Evolutionary conservation across 2,113 vertebrate species (phyloP).

Genomic region (Neodon shergylaensis): DNA sequence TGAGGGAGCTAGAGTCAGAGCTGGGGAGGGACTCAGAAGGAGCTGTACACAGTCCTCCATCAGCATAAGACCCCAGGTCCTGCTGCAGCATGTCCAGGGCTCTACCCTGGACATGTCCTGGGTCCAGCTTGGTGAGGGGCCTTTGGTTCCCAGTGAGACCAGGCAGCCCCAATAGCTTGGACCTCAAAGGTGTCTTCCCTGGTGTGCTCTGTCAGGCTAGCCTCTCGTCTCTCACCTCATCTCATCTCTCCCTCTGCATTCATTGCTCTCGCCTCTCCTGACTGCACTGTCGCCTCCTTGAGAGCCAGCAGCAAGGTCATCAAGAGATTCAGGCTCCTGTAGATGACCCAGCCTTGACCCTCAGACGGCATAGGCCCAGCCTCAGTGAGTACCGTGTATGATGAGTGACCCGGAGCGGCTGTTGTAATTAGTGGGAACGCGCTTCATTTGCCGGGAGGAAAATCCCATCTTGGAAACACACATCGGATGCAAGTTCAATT

Average conservation of each 20-base stretch:
- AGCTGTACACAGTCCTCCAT: not conserved
- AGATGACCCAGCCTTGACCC: not conserved
- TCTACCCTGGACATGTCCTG: too few species aligned
- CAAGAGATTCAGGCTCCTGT: not conserved
- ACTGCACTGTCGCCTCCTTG: not conserved
- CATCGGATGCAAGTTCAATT: conserved; percentile 53
- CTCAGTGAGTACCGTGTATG: not conserved
- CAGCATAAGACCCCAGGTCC: not conserved
- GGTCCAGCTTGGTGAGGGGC: not conserved
- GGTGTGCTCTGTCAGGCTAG: not conserved
- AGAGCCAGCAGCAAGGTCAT: not conserved
- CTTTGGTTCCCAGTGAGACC: not conserved
- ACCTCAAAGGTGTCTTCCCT: not conserved
- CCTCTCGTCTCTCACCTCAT: too few species aligned
- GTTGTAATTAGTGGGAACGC: conserved; percentile 27
- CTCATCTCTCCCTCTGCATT: not conserved
- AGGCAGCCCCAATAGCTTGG: not conserved
- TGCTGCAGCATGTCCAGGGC: too few species aligned
- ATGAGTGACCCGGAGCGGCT: not conserved
- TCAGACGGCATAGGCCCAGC: fast-evolving
- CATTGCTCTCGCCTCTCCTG: not conserved
- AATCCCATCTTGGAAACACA: conserved; percentile 73
- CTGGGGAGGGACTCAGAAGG: not conserved
- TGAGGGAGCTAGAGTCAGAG: not conserved
- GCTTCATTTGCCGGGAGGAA: conserved; percentile 55